A percentile compares a stretch with the other conserved stretches of the same genome.
Conservation (phyloP, 23 tunicate genomes). For the Halocynthia roretzi region DNA sequence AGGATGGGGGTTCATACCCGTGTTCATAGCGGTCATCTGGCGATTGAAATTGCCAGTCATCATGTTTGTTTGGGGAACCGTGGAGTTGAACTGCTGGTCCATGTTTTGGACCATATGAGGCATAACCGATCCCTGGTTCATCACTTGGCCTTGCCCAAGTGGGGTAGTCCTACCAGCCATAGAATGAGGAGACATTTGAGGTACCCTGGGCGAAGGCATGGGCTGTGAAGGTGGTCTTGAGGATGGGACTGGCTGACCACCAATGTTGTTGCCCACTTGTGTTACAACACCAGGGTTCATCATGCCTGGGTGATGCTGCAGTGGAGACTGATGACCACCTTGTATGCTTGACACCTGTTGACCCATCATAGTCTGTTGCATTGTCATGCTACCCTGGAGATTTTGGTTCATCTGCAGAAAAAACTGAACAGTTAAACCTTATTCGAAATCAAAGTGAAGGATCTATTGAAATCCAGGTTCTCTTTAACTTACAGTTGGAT, state of each 20-base stretch:
- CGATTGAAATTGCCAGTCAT: constrained; percentile 30
- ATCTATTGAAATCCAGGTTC: neutral
- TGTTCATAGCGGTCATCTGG: neutral
- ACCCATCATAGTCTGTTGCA: constrained; percentile 47
- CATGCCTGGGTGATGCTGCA: constrained; percentile 29
- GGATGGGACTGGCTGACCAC: constrained; percentile 9
- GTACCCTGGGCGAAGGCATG: constrained; percentile 35
- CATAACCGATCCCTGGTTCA: constrained; percentile 16
- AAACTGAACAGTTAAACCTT: neutral
- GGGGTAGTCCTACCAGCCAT: constrained; percentile 50
- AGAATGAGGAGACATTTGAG: constrained; percentile 55
- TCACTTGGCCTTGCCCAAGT: constrained; percentile 31
- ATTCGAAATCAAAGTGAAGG: neutral
- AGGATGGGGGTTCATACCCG: no score
- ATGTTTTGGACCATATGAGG: constrained; percentile 31
- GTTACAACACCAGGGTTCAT: constrained; percentile 24
- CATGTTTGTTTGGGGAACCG: constrained; percentile 21
- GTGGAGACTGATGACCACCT: constrained; percentile 14
- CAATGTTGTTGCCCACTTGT: neutral
- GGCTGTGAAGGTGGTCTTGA: constrained; percentile 52
- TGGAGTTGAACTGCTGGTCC: constrained; percentile 44
- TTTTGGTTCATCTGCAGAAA: constrained; percentile 31
- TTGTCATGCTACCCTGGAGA: constrained; percentile 20
- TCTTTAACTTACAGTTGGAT: neutral
- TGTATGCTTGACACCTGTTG: constrained; percentile 41